Base-by-base conservation (phyloP, 2,888 invertebrate genomes). In the Syrista parreyssii region DNA sequence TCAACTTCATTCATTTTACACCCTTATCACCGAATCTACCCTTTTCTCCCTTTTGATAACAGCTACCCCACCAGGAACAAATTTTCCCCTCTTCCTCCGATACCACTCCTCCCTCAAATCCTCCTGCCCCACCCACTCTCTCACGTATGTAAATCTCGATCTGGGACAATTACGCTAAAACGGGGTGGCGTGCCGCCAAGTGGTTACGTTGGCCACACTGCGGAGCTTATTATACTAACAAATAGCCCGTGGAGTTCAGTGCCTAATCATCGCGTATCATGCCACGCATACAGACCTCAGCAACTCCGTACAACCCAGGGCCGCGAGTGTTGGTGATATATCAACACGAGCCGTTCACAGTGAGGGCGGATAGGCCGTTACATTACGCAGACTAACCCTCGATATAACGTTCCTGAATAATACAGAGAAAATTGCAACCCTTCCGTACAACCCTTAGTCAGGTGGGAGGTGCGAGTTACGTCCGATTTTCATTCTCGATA, bases 171-270 rank as follows among this genome's bases (percentile, higher is more conserved):
- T 91, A 91, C 89, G 88, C 84, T 89, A 90, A 90, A 91, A 88
- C 90, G 90, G 87, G 84, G 85, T 91, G 89, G 91, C 91, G 91
- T 91, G 91, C 88, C 86, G 88, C 83, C 89, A 82, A 89, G 91
- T 87, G 91, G 91, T 91, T 91, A 89, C 87, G 88, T 88, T 88
- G 86, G 89, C 90, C 90, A 89, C 89, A 88, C 90, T 89, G 85
- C 88, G 84, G 87, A 84, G 87, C 91, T 91, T 90, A 91, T 91
- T 91, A 91, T 91, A 91, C 91, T 91, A 91, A 91, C 91, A 91
- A 91, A 91, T 91, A 89, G 90, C 90, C 90, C 89, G 86, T 87
- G 87, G 88, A 90, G 90, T 88, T 88, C 88, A 83, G 81, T 85
- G 88, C 85, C 91, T 91, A 91, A 91, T 91, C 91, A 90, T 90